Conservation (phyloP, 2,113 vertebrate genomes). For the Cacatua alba region DNA sequence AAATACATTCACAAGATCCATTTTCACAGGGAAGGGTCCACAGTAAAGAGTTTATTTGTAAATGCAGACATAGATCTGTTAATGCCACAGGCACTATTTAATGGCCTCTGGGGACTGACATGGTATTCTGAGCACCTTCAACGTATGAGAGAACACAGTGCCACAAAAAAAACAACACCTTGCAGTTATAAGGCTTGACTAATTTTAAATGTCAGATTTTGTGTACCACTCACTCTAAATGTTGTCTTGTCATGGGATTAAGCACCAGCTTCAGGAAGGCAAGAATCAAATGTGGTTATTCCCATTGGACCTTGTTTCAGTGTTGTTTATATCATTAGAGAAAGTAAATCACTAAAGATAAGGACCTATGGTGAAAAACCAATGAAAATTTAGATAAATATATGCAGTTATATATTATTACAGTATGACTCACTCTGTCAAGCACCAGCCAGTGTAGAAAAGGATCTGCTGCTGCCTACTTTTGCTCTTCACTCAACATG, state of each 20-base stretch:
- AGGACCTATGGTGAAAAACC: not conserved
- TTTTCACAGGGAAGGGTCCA: not conserved
- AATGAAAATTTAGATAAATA: not conserved
- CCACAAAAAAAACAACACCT: not conserved
- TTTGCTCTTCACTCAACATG: not conserved
- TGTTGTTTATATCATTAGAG: not conserved
- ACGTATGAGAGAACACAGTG: not conserved
- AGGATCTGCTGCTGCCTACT: constrained; percentile 46
- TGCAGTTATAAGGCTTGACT: not conserved
- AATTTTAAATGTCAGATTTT: not conserved
- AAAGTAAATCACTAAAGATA: not conserved
- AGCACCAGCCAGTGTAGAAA: constrained; percentile 2
- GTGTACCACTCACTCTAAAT: not conserved
- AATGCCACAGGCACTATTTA: not conserved
- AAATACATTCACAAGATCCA: not conserved
- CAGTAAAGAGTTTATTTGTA: not conserved
- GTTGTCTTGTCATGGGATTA: not conserved
- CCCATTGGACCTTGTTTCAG: not conserved
- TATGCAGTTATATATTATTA: constrained; percentile 1
- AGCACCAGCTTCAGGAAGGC: not conserved
- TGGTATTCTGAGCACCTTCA: not conserved
- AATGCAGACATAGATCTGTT: not conserved
- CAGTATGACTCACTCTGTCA: constrained; percentile 43
- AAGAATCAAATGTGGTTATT: not conserved
- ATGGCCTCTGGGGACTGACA: not conserved